Percentiles rank a stretch among this genome's conserved stretches.
phyloP scores from a whole-genome alignment of 2,888 invertebrate species.

The Glyphotaelius pellucidus region DNA sequence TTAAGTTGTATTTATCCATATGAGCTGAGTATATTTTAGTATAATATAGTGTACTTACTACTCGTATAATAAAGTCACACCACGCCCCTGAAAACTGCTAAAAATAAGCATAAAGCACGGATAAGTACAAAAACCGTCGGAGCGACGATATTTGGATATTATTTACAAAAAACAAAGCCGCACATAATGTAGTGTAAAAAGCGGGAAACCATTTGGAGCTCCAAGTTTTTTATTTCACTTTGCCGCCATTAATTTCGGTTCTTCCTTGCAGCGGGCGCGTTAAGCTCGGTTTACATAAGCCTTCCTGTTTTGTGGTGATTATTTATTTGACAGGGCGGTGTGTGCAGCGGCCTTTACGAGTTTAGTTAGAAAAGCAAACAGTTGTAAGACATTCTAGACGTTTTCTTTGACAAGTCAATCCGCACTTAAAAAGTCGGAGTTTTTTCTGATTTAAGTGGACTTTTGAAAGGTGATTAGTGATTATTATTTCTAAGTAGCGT shows the following conservation, averaged over 20 bases:
- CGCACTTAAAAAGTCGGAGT: not conserved
- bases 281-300: conserved; percentile 39
- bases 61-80: not conserved
- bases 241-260: conserved; percentile 54
- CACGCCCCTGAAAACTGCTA: conserved; percentile 40
- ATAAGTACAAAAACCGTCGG: conserved; percentile 56
- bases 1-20: too few relatives aligned
- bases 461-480: not conserved
- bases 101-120: conserved; percentile 53
- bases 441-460: not conserved
- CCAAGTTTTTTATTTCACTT: conserved; percentile 55
- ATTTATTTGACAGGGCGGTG: conserved; percentile 51
- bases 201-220: conserved; percentile 64
- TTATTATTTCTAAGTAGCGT: not conserved
- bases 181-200: conserved; percentile 65
- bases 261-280: conserved; percentile 44
- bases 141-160: conserved; percentile 56
- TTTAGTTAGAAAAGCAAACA: conserved; percentile 29
- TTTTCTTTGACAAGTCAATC: conserved; percentile 21
- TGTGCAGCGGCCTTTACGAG: conserved; percentile 36
- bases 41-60: too few relatives aligned
- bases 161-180: conserved; percentile 63
- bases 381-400: not conserved
- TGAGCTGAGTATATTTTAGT: too few relatives aligned
- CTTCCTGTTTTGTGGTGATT: conserved; percentile 37